These are phyloP conservation scores for Chionomys nivalis DNA, from an alignment of 2,113 vertebrate genomes.

Conservation along the genomic window DNA sequence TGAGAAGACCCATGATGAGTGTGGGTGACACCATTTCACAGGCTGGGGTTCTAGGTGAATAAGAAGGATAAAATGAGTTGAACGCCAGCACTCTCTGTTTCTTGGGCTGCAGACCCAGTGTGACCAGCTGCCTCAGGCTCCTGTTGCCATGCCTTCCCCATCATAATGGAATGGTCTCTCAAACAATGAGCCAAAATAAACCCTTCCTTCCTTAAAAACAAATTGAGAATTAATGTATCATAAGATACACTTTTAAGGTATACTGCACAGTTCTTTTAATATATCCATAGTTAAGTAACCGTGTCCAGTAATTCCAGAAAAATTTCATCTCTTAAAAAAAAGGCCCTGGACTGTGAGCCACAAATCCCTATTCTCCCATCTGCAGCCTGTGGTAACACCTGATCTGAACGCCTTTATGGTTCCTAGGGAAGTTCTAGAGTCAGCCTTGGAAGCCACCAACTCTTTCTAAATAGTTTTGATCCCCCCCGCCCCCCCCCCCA, in stretches of 20 bases:
- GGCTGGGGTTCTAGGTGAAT: not conserved
- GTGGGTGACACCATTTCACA: not conserved
- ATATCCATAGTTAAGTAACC: not conserved
- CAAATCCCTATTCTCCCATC: accelerated
- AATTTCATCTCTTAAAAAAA: not conserved
- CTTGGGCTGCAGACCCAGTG: not conserved
- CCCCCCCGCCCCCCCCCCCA: not conserved
- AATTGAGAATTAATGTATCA: not conserved
- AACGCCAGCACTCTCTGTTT: not conserved
- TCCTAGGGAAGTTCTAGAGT: not conserved
- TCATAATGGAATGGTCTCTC: not conserved
- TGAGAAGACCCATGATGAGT: not conserved
- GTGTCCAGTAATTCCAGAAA: not conserved
- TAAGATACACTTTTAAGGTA: not conserved
- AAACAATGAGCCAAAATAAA: not conserved
- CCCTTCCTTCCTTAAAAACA: not conserved
- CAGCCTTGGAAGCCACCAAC: not conserved
- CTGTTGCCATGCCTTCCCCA: not conserved
- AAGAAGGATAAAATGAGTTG: not conserved
- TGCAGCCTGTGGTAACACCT: not conserved
- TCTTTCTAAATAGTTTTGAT: not conserved
- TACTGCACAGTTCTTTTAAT: not conserved
- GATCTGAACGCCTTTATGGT: not conserved
- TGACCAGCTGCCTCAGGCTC: not conserved
- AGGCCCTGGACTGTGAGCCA: not conserved